Evolutionary conservation across 1,140 invertebrate genomes (phyloP).

Genomic region (Procambarus clarkii): DNA sequence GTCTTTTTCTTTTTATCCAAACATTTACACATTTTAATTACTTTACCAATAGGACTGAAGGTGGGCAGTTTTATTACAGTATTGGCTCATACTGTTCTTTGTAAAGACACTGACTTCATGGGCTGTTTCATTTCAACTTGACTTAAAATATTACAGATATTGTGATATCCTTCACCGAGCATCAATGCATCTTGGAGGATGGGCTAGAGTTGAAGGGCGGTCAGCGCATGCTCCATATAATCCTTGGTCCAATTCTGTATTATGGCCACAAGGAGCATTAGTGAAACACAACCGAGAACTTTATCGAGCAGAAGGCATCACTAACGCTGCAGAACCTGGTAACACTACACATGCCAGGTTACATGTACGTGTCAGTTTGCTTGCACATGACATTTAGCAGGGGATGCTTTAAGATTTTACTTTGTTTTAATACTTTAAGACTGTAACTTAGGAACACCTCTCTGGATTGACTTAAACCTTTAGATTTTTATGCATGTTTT

Average conservation of each 20-base stretch:
- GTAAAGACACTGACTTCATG: neutral
- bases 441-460: no score
- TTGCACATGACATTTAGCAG: no score
- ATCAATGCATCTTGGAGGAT: slow-evolving; percentile 91
- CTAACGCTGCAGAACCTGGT: slow-evolving; percentile 87
- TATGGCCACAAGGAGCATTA: slow-evolving; percentile 87
- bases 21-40: no score
- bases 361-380: slow-evolving; percentile 82
- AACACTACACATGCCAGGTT: slow-evolving; percentile 88
- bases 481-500: no score
- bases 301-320: slow-evolving; percentile 87
- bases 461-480: no score
- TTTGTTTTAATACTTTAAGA: no score
- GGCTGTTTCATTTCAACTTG: neutral
- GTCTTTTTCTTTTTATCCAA: no score
- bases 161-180: slow-evolving; percentile 92
- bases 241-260: slow-evolving; percentile 76
- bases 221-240: slow-evolving; percentile 81
- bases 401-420: no score
- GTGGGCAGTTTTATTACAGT: no score
- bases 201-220: slow-evolving; percentile 84
- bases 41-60: no score
- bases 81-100: neutral
- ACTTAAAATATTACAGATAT: slow-evolving; percentile 78
- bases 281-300: slow-evolving; percentile 87